Percentiles rank a stretch among this genome's conserved stretches.
phyloP scores from a whole-genome alignment of 2,888 invertebrate species.

The Margaritifera margaritifera region DNA sequence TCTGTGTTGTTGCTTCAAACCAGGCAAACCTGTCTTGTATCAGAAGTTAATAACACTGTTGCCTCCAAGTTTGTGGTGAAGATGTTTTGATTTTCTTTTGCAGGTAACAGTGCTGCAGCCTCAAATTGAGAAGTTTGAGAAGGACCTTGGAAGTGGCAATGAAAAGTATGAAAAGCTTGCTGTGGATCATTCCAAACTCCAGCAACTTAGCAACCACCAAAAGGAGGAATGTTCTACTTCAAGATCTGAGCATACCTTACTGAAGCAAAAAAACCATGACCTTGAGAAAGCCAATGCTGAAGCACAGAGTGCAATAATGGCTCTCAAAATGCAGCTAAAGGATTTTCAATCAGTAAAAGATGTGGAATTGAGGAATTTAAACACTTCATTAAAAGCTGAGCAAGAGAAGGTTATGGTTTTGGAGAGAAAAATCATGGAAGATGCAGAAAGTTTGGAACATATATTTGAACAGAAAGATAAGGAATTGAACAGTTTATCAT shows the following conservation, averaged over 20 bases:
- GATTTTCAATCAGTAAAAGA: conserved; percentile 29
- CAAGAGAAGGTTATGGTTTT: conserved; percentile 22
- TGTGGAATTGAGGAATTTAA: conserved; percentile 24
- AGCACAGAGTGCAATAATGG: conserved; percentile 30
- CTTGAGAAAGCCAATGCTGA: conserved; percentile 20
- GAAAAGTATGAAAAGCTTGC: conserved; percentile 50
- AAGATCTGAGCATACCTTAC: conserved; percentile 21
- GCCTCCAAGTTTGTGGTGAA: too few species aligned
- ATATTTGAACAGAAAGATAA: conserved; percentile 44
- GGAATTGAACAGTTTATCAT: conserved; percentile 36
- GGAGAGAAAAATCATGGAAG: conserved; percentile 31
- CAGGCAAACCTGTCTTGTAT: too few species aligned
- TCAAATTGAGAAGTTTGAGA: conserved; percentile 43
- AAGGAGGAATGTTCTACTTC: conserved; percentile 25
- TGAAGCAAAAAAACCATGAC: conserved; percentile 31
- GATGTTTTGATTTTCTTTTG: conserved; percentile 5
- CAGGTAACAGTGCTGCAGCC: conserved; percentile 45
- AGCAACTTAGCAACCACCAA: conserved; percentile 39
- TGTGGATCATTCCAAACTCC: conserved; percentile 44
- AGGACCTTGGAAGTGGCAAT: conserved; percentile 40
- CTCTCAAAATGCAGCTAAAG: conserved; percentile 28
- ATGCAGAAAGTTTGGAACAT: conserved; percentile 35
- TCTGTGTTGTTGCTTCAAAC: too few species aligned
- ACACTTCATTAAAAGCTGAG: conserved; percentile 21
- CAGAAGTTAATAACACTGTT: too few species aligned